Conservation (phyloP, 2,797 vertebrate genomes). For the Chanos chanos region DNA sequence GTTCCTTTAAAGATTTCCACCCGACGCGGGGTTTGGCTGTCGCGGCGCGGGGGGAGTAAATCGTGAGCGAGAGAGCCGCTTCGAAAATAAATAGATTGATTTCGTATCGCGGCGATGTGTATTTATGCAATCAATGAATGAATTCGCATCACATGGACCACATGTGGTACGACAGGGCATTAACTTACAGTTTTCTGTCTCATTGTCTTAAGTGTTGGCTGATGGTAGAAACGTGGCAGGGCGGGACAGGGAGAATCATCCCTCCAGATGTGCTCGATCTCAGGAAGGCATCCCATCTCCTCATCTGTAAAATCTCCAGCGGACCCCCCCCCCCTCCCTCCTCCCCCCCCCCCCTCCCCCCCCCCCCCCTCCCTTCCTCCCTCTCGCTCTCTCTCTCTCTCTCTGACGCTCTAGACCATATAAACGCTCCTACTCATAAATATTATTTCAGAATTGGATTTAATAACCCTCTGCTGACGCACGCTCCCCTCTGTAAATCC, state of each 20-base stretch:
- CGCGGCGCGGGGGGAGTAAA: too few species aligned
- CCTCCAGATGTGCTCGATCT: conserved; percentile 47
- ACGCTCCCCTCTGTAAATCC: conserved; percentile 37
- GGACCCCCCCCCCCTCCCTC: too few species aligned
- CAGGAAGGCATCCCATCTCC: conserved; percentile 35
- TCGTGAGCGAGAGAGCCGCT: too few species aligned
- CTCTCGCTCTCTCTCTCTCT: conserved; percentile 30
- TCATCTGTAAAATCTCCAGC: too few species aligned
- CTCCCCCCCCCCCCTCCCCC: too few species aligned
- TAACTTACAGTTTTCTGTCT: conserved; percentile 19
- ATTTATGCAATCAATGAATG: too few species aligned
- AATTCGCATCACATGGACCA: too few species aligned
- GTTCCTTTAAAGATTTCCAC: conserved; percentile 16
- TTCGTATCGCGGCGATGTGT: too few species aligned
- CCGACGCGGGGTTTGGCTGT: conserved; percentile 7
- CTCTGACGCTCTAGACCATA: conserved; percentile 37
- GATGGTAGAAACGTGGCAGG: conserved; percentile 15
- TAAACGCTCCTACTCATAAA: conserved; percentile 46
- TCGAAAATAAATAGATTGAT: too few species aligned
- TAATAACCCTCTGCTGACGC: conserved; percentile 44
- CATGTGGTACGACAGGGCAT: too few species aligned
- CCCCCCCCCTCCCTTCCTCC: conserved; percentile 33
- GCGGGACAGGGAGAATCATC: conserved; percentile 30
- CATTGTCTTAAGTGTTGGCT: conserved; percentile 21
- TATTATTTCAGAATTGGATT: conserved; percentile 49